Evolutionary conservation across 1,140 invertebrate species (phyloP), one percentile per base, ranked within the genome.

Genomic region (Oreohelix idahoensis): DNA sequence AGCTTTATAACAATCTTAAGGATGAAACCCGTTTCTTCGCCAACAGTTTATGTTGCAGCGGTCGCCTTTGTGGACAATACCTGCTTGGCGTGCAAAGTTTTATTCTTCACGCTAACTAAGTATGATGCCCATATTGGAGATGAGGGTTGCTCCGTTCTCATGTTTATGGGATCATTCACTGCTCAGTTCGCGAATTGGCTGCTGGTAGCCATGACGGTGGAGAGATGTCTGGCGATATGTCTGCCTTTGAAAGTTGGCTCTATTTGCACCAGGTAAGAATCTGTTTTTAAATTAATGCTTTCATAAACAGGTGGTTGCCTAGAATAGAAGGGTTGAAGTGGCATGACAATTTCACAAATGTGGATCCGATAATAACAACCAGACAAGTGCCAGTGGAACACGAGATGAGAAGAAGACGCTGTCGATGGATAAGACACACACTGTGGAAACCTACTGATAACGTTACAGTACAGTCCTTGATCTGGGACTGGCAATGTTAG

Each of bases 131-230:
- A 84, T 35, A 66, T 90, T 26, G 87, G 84, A 39, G 82, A 88
- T 63, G 36, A 15, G 15, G 85, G 86, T 0, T 90, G 89, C 58
- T 83, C 85, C 78, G 26, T 85, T 17, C 79, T 90, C 29, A 84
- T 83, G 38, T 87, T 87, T 70, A 45, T 87, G 10, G 89, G 89
- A 45, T 87, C 83, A 39, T 85, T 86, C 42, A 82, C 83, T 10
- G 83, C 85, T 79, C 87, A 87, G 53, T 89, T 88, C 71, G 83
- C 89, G 26, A 90, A 89, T 77, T 90, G 89, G 89, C 71, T 90
- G 26, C 84, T 90, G 0, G 89, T 90, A 23, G 84, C 86, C 35
- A 88, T 90, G 87, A 89, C 89, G 4, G 71, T 88, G 5, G 84
- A 85, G 69, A 74, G 84, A 13, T 90, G 88, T 77, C 80, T 90